Evolutionary conservation across 2,113 vertebrate species (phyloP).

Genomic region (Origma solitaria): DNA sequence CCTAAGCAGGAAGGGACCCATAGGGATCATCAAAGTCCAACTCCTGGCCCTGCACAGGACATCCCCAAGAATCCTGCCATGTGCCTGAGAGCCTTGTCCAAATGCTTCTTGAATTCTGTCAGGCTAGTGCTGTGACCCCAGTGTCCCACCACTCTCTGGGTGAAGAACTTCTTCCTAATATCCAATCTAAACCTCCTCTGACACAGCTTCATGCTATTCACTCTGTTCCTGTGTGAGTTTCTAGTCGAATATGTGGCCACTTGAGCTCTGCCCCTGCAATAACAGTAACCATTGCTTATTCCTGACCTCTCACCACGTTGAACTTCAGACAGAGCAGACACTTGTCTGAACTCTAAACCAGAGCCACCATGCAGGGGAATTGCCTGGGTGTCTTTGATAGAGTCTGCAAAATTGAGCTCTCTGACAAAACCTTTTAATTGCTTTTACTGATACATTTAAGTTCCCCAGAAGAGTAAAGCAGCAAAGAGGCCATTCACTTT

Average conservation of each 20-base stretch:
- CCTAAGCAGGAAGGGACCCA: not conserved
- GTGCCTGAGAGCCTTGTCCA: not conserved
- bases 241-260: not conserved
- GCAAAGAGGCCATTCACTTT: not conserved
- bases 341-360: not conserved
- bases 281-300: not conserved
- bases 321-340: not conserved
- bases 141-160: not conserved
- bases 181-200: not conserved
- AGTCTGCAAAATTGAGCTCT: not conserved
- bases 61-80: not conserved
- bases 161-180: not conserved
- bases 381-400: not conserved
- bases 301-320: not conserved
- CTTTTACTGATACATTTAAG: not conserved
- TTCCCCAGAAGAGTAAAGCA: not conserved
- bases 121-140: not conserved
- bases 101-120: not conserved
- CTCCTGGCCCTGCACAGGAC: not conserved
- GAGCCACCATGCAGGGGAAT: not conserved
- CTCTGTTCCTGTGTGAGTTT: rapidly evolving
- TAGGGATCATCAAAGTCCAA: not conserved
- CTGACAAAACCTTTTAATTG: not conserved
- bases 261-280: not conserved
- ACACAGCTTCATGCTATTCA: not conserved